Evolutionary conservation across 2,113 vertebrate genomes (phyloP), one percentile per base, ranked within the genome.

Genomic region (Casuarius casuarius): DNA sequence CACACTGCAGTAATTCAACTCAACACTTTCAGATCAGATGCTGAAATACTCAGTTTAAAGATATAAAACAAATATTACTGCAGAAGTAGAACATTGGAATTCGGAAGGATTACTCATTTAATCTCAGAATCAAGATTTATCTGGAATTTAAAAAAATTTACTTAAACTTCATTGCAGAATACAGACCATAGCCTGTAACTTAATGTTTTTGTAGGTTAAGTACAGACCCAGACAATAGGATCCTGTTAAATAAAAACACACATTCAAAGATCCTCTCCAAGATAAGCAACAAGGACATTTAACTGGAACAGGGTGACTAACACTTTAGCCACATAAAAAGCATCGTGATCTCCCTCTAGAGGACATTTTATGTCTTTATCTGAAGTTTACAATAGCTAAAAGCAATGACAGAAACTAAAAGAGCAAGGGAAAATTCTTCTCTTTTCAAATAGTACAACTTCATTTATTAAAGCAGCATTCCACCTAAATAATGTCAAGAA

Each of bases 301-400:
- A 78, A 78, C 21, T 44, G 44, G 42, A 84, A 87, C n/a, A 65
- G 61, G 21, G 25, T 15, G 42, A 91, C 49, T 38, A 91, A 59
- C 3, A 21, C 77, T 77, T 89, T 15, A 66, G 40, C 49, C 56
- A 81, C 49, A 90, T 83, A 58, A 89, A 92, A 94, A 97, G 46
- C 81, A 95, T 31, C 89, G 83, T 66, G 59, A 85, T 91, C 94
- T 95, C 96, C 96, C 97, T 94, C 97, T 96, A 96, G 94, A 97
- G 96, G 91, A 48, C 91, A 73, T 59, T 85, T 38, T 40, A 72
- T 23, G 15, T 72, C 62, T 76, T 87, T 38, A 63, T n/a, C 21
- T 66, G 26, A 87, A 79, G 44, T 59, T 89, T 61, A 89, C 23
- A 21, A 87, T 38, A 40, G 23, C 8, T 88, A 0, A 33, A 81